phyloP scores from a whole-genome alignment of 2,113 vertebrate species.

The Gymnogyps californianus region DNA sequence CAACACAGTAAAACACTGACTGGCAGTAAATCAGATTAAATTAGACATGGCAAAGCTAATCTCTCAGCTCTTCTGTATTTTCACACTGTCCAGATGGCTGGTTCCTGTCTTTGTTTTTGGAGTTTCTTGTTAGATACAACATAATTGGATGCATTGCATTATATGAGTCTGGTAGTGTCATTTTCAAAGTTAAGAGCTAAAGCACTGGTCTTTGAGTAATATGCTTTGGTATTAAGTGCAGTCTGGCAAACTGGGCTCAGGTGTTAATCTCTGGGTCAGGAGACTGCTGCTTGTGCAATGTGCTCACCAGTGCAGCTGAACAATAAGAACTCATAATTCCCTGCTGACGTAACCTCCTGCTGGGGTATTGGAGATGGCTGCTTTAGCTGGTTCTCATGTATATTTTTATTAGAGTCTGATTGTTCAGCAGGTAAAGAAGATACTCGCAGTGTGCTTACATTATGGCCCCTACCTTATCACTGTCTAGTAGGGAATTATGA shows the following conservation, averaged over 20 bases:
- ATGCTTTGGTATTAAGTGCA: background rate
- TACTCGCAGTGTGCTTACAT: background rate
- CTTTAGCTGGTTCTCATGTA: background rate
- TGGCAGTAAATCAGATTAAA: conserved; percentile 48
- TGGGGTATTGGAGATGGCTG: background rate
- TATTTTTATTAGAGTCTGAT: background rate
- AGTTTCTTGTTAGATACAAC: background rate
- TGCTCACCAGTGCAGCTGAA: background rate
- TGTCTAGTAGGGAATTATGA: background rate
- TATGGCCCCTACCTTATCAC: background rate
- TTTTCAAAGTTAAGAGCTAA: background rate
- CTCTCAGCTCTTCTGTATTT: conserved; percentile 13
- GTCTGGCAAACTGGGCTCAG: background rate
- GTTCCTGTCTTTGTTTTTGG: conserved; percentile 1
- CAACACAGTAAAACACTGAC: background rate
- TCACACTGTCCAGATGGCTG: conserved; percentile 38
- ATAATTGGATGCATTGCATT: background rate
- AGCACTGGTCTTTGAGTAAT: background rate
- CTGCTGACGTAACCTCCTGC: background rate
- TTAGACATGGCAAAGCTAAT: conserved; percentile 6
- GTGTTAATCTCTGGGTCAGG: background rate
- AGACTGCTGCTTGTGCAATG: background rate
- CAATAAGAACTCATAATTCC: background rate
- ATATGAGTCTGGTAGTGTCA: background rate
- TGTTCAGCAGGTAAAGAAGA: background rate